These are phyloP conservation scores for Anoplopoma fimbria DNA, from an alignment of 2,113 vertebrate species.

Conservation along the genomic window DNA sequence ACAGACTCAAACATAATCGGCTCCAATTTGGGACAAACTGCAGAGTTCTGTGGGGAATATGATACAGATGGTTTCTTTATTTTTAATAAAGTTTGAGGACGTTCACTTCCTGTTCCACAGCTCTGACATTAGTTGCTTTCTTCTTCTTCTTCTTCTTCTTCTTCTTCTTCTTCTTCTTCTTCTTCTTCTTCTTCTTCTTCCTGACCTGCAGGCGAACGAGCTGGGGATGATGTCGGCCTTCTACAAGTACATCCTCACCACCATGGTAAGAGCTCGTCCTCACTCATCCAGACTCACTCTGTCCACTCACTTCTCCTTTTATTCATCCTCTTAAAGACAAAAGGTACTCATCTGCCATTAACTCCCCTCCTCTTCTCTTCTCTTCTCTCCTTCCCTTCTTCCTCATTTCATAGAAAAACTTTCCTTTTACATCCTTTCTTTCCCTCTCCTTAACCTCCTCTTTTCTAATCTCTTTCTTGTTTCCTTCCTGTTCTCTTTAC, in stretches of 20 bases:
- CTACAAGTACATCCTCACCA: constrained; percentile 96
- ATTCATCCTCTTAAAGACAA: background rate
- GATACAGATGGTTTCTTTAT: background rate
- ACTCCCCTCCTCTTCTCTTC: background rate
- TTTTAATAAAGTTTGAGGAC: background rate
- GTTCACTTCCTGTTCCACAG: background rate
- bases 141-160: background rate
- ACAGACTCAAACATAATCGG: too few relatives aligned
- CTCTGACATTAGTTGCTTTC: background rate
- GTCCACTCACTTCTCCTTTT: background rate
- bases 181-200: background rate
- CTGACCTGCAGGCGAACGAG: constrained; percentile 84
- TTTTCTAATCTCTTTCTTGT: background rate
- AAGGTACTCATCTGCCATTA: background rate
- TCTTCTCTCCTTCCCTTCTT: background rate
- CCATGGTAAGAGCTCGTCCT: constrained; percentile 85
- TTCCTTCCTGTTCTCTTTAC: background rate
- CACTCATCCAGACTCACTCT: background rate
- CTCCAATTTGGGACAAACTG: background rate
- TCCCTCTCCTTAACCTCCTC: background rate
- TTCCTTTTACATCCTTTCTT: too few relatives aligned
- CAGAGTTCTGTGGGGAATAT: background rate
- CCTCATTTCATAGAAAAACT: too few relatives aligned
- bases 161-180: background rate
- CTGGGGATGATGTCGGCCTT: constrained; percentile 93